Percentiles rank a stretch among this genome's conserved stretches.
Evolutionary conservation across 1,140 invertebrate genomes (phyloP).

Genomic region (Hylaeus volcanicus): DNA sequence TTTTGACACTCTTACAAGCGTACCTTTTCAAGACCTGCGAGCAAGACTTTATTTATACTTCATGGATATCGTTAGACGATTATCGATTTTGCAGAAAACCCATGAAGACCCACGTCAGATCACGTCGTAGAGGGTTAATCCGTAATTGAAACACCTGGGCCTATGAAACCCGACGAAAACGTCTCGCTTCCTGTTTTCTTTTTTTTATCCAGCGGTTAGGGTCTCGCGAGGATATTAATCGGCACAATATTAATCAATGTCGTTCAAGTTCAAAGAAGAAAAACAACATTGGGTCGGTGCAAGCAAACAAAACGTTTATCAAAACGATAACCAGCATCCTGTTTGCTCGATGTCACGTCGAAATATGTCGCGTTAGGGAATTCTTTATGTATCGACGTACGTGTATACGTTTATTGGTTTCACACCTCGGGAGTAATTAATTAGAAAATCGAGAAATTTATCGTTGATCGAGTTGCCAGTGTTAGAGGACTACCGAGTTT

Average conservation of each 20-base stretch:
- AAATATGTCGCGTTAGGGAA: slow-evolving; percentile 5
- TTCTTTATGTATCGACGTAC: background rate
- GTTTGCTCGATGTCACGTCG: slow-evolving; percentile 39
- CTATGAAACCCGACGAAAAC: background rate
- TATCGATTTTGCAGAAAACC: slow-evolving; percentile 18
- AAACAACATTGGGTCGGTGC: background rate
- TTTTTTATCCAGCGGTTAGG: too few relatives aligned
- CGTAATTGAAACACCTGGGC: slow-evolving; percentile 8
- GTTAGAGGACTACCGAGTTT: too few relatives aligned
- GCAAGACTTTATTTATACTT: background rate
- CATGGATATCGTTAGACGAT: background rate
- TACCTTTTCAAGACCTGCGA: background rate
- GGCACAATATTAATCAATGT: too few relatives aligned
- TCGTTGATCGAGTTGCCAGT: too few relatives aligned
- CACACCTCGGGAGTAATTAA: too few relatives aligned
- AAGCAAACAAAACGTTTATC: slow-evolving; percentile 19
- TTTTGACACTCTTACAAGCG: background rate
- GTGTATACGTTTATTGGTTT: too few relatives aligned
- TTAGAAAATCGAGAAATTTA: too few relatives aligned
- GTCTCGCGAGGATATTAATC: too few relatives aligned
- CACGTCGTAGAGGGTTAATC: background rate
- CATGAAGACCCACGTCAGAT: background rate
- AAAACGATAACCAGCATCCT: slow-evolving; percentile 52
- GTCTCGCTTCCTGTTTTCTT: background rate
- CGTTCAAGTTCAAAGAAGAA: too few relatives aligned